These are phyloP conservation scores for Trochalopteron elliotii DNA, from an alignment of 2,113 vertebrate genomes.

Conservation along the genomic window DNA sequence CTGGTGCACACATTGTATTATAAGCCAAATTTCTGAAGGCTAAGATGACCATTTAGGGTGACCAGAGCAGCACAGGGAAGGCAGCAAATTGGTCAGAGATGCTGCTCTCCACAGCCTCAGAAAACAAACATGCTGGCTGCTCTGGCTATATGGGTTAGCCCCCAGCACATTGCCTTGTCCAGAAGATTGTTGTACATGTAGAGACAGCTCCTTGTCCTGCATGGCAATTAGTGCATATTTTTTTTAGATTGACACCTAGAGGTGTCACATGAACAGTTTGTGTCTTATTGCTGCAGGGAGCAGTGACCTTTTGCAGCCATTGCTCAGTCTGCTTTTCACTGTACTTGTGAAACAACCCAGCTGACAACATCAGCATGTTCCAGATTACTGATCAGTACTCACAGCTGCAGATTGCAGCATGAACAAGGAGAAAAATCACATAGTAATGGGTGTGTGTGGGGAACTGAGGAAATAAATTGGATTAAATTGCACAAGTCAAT, in stretches of 20 bases:
- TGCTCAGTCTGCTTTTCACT: background rate
- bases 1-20: too few species aligned
- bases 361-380: background rate
- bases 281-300: background rate
- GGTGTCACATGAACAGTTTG: background rate
- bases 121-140: rapidly evolving
- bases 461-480: background rate
- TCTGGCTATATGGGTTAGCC: rapidly evolving
- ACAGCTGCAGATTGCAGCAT: background rate
- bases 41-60: background rate
- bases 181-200: background rate
- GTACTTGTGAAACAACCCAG: background rate
- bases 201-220: background rate
- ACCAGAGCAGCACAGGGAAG: background rate
- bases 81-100: background rate
- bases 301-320: background rate
- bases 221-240: rapidly evolving
- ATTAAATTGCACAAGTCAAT: background rate
- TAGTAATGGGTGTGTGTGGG: rapidly evolving
- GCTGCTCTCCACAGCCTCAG: background rate
- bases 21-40: background rate
- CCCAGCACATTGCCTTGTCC: background rate
- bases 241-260: background rate
- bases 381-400: background rate
- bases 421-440: background rate